Evolutionary conservation across 2,888 invertebrate species (phyloP).

Genomic region (Drosophila robusta): DNA sequence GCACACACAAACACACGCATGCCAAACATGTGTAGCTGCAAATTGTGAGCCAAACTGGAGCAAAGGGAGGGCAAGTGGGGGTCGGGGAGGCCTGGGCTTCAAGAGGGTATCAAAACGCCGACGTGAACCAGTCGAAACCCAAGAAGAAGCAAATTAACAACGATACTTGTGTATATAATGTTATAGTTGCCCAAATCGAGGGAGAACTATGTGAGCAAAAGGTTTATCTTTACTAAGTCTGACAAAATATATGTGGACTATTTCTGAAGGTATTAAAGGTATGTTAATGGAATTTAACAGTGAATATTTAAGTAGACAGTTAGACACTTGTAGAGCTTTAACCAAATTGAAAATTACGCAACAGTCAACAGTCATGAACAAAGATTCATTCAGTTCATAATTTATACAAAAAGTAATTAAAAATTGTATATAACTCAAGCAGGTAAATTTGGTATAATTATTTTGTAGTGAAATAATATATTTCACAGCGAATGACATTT

Average conservation of each 20-base stretch:
- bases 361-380: no score
- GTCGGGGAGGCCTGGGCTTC: neutral
- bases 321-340: no score
- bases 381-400: no score
- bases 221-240: neutral
- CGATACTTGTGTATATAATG: conserved; percentile 13
- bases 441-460: no score
- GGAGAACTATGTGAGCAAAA: neutral
- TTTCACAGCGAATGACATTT: no score
- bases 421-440: no score
- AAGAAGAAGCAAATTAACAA: conserved; percentile 31
- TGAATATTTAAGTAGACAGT: no score
- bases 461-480: no score
- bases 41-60: conserved; percentile 25
- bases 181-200: neutral
- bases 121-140: conserved; percentile 15
- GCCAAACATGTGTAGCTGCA: conserved; percentile 52
- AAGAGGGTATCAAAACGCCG: conserved; percentile 33
- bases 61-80: neutral
- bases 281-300: no score
- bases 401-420: no score
- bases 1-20: conserved; percentile 28
- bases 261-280: neutral
- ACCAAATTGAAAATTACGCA: no score
- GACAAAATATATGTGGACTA: neutral